A percentile compares a stretch with the other conserved stretches of the same genome.
Conservation (phyloP, 1,140 invertebrate genomes). For the Probaryconus sp. region DNA sequence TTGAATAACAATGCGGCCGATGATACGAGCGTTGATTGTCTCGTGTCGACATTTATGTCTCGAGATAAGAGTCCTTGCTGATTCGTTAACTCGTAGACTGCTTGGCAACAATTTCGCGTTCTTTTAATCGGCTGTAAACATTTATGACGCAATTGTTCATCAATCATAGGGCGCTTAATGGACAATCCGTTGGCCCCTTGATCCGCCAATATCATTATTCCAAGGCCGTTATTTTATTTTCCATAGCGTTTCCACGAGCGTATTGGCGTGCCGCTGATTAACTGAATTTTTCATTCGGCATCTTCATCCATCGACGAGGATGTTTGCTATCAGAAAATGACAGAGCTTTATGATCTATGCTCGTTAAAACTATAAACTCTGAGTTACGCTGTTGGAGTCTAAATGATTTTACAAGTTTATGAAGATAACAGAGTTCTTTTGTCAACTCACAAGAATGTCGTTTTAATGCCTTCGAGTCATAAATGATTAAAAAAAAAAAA, state of each 20-base stretch:
- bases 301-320: too few species aligned
- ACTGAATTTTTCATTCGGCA: background rate
- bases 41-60: background rate
- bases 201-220: background rate
- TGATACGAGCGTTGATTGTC: constrained; percentile 23
- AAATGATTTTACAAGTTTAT: too few species aligned
- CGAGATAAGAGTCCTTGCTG: constrained; percentile 5
- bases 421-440: too few species aligned
- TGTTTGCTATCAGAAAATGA: too few species aligned
- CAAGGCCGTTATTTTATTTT: constrained; percentile 36
- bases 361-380: too few species aligned
- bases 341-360: too few species aligned
- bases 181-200: constrained; percentile 19
- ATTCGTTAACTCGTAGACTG: constrained; percentile 30
- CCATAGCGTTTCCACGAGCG: too few species aligned
- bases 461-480: too few species aligned
- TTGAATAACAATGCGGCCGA: constrained; percentile 3
- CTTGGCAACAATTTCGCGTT: constrained; percentile 29
- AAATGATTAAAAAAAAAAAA: too few species aligned
- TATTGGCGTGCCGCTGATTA: background rate
- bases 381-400: too few species aligned
- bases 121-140: constrained; percentile 16
- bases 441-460: too few species aligned
- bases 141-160: constrained; percentile 35
- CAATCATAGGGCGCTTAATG: constrained; percentile 29